These are phyloP conservation scores for Drosophila ezoana DNA, from an alignment of 2,888 invertebrate genomes.

Conservation along the genomic window DNA sequence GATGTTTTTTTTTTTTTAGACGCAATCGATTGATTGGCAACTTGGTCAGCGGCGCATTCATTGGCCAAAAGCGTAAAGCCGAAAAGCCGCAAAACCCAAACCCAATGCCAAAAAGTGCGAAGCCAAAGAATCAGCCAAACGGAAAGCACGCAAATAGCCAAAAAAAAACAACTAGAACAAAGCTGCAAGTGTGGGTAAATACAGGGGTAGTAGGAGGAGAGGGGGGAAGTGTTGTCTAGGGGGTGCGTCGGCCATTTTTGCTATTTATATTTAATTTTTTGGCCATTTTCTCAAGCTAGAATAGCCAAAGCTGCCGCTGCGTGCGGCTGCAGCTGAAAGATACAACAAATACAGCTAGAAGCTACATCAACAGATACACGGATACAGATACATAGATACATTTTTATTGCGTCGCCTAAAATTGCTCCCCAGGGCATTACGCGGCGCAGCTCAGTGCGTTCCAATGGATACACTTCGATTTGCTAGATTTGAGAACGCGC, in stretches of 20 bases:
- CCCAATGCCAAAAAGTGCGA: slow-evolving; percentile 44
- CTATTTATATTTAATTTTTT: slow-evolving; percentile 68
- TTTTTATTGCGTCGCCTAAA: slow-evolving; percentile 62
- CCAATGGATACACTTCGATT: slow-evolving; percentile 76
- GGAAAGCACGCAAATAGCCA: slow-evolving; percentile 56
- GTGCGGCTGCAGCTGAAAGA: slow-evolving; percentile 12
- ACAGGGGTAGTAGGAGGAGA: no score
- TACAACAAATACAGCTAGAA: slow-evolving; percentile 11
- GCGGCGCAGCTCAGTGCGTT: slow-evolving; percentile 45
- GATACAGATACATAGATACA: slow-evolving; percentile 33
- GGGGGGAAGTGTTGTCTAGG: neutral
- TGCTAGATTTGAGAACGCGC: slow-evolving; percentile 72
- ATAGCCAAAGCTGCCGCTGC: neutral
- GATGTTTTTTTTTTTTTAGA: neutral
- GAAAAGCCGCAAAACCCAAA: slow-evolving; percentile 25
- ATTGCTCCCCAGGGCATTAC: slow-evolving; percentile 76
- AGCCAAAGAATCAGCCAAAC: slow-evolving; percentile 60
- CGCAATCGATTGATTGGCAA: slow-evolving; percentile 56
- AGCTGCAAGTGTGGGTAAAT: neutral
- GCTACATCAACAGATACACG: slow-evolving; percentile 8
- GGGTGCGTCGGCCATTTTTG: slow-evolving; percentile 52
- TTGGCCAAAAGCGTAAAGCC: slow-evolving; percentile 46
- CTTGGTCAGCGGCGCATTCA: slow-evolving; percentile 41
- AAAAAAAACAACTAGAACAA: slow-evolving; percentile 10
- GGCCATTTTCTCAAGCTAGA: slow-evolving; percentile 31